Conservation (phyloP, 1,140 invertebrate species). For the Vollenhovia emeryi region DNA sequence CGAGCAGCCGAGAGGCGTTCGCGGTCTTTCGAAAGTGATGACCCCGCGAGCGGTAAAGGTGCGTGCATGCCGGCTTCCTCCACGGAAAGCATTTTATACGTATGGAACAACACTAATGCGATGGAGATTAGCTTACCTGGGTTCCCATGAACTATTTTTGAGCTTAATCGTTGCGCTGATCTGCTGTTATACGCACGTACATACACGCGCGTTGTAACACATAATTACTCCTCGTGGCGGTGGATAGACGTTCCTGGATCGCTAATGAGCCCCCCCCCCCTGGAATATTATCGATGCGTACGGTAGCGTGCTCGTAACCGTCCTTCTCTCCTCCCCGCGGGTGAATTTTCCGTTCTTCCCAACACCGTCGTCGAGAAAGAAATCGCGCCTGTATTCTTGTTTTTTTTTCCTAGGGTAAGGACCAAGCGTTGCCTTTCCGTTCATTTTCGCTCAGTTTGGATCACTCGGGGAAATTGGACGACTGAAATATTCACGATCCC, state of each 20-base stretch:
- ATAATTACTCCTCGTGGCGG: conserved; percentile 67
- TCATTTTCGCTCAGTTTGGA: not conserved
- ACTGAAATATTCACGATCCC: not conserved
- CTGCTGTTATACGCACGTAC: conserved; percentile 73
- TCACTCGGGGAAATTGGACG: not conserved
- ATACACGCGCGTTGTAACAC: conserved; percentile 70
- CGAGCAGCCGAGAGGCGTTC: conserved; percentile 30
- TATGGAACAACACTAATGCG: conserved; percentile 75
- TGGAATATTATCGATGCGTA: conserved; percentile 74
- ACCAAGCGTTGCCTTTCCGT: not conserved
- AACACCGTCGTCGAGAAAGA: not conserved
- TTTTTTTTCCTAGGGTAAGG: not conserved
- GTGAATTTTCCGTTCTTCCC: conserved; percentile 62
- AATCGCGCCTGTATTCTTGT: too few relatives aligned
- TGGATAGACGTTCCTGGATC: conserved; percentile 73
- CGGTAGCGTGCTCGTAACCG: conserved; percentile 62
- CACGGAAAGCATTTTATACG: conserved; percentile 72
- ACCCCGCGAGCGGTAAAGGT: conserved; percentile 65
- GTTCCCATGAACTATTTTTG: conserved; percentile 84
- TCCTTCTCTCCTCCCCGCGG: conserved; percentile 47
- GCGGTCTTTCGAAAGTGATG: conserved; percentile 71
- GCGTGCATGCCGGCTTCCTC: conserved; percentile 71
- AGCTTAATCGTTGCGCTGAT: conserved; percentile 82
- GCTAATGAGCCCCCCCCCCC: conserved; percentile 74
- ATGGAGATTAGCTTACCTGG: conserved; percentile 77